Conservation (phyloP, 2,113 vertebrate genomes). For the Phalacrocorax carbo region DNA sequence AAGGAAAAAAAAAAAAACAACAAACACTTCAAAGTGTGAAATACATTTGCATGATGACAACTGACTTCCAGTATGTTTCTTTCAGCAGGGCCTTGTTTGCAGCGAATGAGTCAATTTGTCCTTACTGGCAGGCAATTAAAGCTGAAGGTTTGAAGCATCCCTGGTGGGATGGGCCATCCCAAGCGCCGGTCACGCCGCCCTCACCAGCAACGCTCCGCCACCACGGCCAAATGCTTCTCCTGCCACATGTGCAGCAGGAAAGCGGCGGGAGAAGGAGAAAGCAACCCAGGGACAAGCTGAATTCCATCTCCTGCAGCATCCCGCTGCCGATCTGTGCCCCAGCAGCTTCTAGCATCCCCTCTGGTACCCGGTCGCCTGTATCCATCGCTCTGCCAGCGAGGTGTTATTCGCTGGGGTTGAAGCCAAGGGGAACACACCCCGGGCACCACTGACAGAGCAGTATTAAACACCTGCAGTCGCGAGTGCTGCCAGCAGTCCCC, state of each 20-base stretch:
- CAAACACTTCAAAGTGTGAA: background rate
- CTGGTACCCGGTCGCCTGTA: fast-evolving
- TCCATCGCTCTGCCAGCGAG: background rate
- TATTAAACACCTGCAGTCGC: fast-evolving
- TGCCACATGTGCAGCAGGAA: background rate
- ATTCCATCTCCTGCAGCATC: background rate
- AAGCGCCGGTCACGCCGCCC: fast-evolving
- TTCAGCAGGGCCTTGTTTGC: background rate
- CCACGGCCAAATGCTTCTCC: background rate
- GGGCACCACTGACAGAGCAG: fast-evolving
- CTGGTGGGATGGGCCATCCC: background rate
- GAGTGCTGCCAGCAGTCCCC: background rate
- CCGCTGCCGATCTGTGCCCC: background rate
- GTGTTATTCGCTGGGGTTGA: background rate
- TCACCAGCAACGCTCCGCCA: fast-evolving
- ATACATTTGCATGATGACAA: background rate
- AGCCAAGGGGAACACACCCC: background rate
- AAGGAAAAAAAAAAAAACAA: fast-evolving
- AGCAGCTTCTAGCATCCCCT: background rate
- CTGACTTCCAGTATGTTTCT: background rate
- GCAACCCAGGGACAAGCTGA: background rate
- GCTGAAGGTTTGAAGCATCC: background rate
- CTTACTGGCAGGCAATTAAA: background rate
- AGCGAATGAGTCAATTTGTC: background rate
- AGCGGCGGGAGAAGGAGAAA: background rate